Evolutionary conservation across 2,113 vertebrate genomes (phyloP), one percentile per base, ranked within the genome.

Genomic region (Pluvianellus socialis): DNA sequence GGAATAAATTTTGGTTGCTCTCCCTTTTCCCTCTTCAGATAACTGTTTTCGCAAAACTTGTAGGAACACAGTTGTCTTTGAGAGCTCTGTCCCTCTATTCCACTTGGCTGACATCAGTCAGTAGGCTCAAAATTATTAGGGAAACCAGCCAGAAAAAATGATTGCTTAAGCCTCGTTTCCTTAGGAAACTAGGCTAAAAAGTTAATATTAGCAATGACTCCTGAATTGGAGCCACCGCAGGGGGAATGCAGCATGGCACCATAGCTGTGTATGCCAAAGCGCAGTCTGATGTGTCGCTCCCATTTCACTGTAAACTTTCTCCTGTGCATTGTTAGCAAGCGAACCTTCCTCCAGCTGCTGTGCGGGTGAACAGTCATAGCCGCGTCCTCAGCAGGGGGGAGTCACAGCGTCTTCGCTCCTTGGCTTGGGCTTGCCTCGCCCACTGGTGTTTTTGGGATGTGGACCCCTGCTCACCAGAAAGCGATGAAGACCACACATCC

Each of bases 111-210:
- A 79, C 71, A 96, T 63, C 52, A 91, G 50, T n/a, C 65, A 81
- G 76, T 79, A 94, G 44, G 38, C 65, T 95, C 65, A 87, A 96
- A 92, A 95, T 87, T 91, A 68, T 16, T 70, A 94, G 61, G n/a
- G 80, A 92, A 95, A 89, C 35, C 30, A 94, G 49, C 47, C 93
- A 97, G 89, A 84, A 49, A 89, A 89, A 81, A 92, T 32, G 18
- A 95, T 85, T 96, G 70, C 95, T 77, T 95, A 92, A 94, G 91
- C 73, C 52, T 92, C 80, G 85, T 95, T 96, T 96, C 94, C 87
- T 75, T 87, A 75, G 80, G 86, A 91, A 96, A 91, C 65, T 85
- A 82, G 65, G 52, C 44, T 81, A 87, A 95, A 95, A 97, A 85
- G 70, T 91, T 92, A 81, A 30, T 89, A 86, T 89, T 94, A 89